Conservation (phyloP, 1,140 invertebrate species). For the Caenorhabditis brenneri region DNA sequence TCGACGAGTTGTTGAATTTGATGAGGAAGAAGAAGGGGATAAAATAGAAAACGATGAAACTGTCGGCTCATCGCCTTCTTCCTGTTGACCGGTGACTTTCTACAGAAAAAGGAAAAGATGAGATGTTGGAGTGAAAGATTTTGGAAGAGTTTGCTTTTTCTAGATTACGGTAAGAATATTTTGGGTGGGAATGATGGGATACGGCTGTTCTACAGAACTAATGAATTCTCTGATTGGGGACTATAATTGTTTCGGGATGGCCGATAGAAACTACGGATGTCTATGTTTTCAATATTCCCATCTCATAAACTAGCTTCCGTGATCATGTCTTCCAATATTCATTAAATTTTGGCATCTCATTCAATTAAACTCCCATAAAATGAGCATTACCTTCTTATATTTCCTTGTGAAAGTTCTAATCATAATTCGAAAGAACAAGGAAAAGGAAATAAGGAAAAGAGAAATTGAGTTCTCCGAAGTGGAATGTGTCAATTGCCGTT, state of each 20-base stretch:
- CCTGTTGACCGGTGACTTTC: neutral
- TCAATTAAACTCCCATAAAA: neutral
- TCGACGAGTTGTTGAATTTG: slow-evolving; percentile 8
- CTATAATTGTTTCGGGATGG: too few species aligned
- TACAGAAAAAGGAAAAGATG: neutral
- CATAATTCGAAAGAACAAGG: neutral
- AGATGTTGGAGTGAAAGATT: neutral
- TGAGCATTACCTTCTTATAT: neutral
- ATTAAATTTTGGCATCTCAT: too few species aligned
- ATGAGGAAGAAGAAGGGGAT: neutral
- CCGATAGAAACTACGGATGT: too few species aligned
- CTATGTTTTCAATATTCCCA: too few species aligned
- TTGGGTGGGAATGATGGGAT: neutral
- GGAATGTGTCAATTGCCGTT: neutral
- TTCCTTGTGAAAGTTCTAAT: neutral
- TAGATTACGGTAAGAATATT: neutral
- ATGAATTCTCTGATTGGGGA: too few species aligned
- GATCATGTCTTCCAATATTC: too few species aligned
- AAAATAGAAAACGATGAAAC: slow-evolving; percentile 30
- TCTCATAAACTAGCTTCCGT: too few species aligned
- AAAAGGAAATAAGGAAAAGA: neutral
- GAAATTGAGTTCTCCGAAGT: neutral
- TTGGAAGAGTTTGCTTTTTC: neutral
- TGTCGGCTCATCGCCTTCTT: slow-evolving; percentile 38
- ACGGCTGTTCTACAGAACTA: too few species aligned